Base-by-base conservation (phyloP, 2,888 invertebrate species). In the Caprella mutica region DNA sequence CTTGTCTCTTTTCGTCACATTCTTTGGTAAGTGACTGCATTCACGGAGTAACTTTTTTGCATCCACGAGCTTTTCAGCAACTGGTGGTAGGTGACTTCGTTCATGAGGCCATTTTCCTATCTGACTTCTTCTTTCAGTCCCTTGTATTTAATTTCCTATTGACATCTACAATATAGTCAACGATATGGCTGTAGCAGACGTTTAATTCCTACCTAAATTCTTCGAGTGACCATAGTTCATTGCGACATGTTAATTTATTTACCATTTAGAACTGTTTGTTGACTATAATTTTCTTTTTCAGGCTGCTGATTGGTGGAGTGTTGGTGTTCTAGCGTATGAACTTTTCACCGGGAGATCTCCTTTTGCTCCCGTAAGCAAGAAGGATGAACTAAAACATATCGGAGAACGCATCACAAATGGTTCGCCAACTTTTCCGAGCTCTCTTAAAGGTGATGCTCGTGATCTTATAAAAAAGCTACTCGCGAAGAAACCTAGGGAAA, bases 231-330 rank as follows among this genome's bases (percentile, higher is more conserved):
- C 35, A 12, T 35, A 9, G 9, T 35, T 35, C 35, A 35, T 35
- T 12, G 9, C n/a, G 9, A 12, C 9, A 35, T 12, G 9, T 35
- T 14, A 35, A 35, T 35, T 12, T 12, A 35, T 14, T n/a, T 14
- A 21, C 27, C 14, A 9, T 9, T 35, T 35, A 14, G 35, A 14
- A 35, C 35, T 35, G 9, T 35, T 35, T 35, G 35, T 35, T 9
- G 35, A 12, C 12, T 35, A 12, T 35, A n/a, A 12, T 12, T 55
- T 46, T 56, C 17, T 58, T 58, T 66, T 68, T 2, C 77, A 90
- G 85, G 88, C 92, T 51, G 96, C 94, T 5, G 97, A 97, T 76
- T 97, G 96, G 96, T 97, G 97, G 97, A 93, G 93, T 29, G 86
- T 96, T 6, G 94, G 94, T 6, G 94, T 97, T 2, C 76, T 97